A percentile compares a stretch with the other conserved stretches of the same genome.
These are phyloP conservation scores for Philonicus albiceps DNA, from an alignment of 2,888 invertebrate species.

Conservation along the genomic window DNA sequence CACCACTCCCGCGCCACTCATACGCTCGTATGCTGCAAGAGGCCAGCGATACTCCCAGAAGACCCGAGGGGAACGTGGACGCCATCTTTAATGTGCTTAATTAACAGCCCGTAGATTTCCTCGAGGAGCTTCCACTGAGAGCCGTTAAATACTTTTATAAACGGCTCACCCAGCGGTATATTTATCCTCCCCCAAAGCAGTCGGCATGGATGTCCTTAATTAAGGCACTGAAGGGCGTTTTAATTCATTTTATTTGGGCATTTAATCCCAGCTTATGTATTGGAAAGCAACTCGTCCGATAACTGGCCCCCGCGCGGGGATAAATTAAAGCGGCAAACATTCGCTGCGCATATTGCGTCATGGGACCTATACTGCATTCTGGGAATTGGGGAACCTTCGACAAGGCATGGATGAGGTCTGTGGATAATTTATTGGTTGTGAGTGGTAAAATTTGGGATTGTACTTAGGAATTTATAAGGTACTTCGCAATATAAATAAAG, in stretches of 20 bases:
- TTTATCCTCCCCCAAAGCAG: conserved; percentile 44
- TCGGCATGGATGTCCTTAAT: conserved; percentile 57
- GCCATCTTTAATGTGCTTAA: conserved; percentile 50
- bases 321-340: background rate
- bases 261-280: conserved; percentile 42
- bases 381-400: background rate
- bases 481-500: too few relatives aligned
- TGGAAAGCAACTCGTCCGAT: background rate
- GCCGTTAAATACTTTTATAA: conserved; percentile 49
- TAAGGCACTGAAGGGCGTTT: conserved; percentile 63
- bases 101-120: conserved; percentile 48
- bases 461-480: too few relatives aligned
- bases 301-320: background rate
- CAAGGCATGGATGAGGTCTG: background rate
- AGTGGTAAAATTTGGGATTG: too few relatives aligned
- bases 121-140: conserved; percentile 43
- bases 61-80: background rate
- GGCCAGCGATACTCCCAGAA: background rate
- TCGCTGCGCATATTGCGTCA: background rate
- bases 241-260: conserved; percentile 57
- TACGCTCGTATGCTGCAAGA: background rate
- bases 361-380: background rate
- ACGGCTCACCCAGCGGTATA: conserved; percentile 47
- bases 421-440: background rate
- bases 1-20: background rate